Base-by-base conservation (phyloP, 2,113 vertebrate genomes). In the Hippocampus zosterae region DNA sequence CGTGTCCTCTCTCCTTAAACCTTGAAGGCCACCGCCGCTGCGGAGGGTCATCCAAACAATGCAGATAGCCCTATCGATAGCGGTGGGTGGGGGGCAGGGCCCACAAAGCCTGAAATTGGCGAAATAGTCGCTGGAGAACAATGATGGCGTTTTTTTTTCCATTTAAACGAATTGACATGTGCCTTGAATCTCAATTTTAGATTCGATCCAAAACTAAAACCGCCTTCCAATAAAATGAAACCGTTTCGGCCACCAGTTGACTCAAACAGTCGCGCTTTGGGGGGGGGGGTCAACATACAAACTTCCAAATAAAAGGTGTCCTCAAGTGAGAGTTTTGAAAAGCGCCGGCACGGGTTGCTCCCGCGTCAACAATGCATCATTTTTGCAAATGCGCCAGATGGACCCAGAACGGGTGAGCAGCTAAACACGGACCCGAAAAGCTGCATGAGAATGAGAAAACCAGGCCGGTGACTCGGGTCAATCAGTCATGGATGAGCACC, bases 11-110 rank as follows among this genome's bases (percentile, higher is more conserved):
- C 67, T 25, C 57, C 67, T 75, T 18, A 72, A 73, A 61, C 62
- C 75, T 60, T n/a, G 21, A 48, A 72, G 79, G 76, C 69, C 3
- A 2, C 65, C 65, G 48, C 69, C 79, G 73, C 67, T 0, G 29
- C 63, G 60, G 59, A 67, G 52, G 79, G 75, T 83, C 79, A 79
- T 56, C 78, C 76, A 74, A 86, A 86, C 76, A 80, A 77, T 37
- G 69, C 69, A 62, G 72, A 41, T 44, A 50, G 74, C 25, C n/a
- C n/a, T n/a, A n/a, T n/a, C n/a, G 42, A 44, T 5, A 21, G 73
- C 1, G 37, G 70, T 70, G 15, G 74, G 72, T 59, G 40, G 15
- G 74, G 72, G 62, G 40, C 42, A 65, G 59, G 68, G 52, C 59
- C 70, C 64, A 62, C 9, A 1, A 48, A 3, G 21, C 72, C 79